A percentile compares a stretch with the other conserved stretches of the same genome.
Evolutionary conservation across 2,797 vertebrate genomes (phyloP).

Genomic region (Pangasius larnaudii): DNA sequence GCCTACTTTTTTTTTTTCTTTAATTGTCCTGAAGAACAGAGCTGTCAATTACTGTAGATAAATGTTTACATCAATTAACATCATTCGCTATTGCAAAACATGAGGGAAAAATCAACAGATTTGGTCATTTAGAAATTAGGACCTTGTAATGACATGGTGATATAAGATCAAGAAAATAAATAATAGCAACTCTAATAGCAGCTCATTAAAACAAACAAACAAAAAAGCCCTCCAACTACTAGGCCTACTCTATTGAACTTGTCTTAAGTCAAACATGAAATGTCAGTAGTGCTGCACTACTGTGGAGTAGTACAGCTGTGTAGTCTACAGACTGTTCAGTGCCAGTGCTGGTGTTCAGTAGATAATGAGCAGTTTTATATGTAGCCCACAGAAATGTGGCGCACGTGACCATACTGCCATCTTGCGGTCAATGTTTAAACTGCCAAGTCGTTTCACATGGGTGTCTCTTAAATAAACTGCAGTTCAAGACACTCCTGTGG

Average conservation of each 20-base stretch:
- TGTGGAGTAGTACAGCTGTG: not conserved
- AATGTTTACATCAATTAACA: not conserved
- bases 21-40: not conserved
- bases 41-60: not conserved
- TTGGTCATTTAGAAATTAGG: not conserved
- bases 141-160: not conserved
- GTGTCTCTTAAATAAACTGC: not conserved
- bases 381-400: not conserved
- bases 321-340: not conserved
- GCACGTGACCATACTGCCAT: conserved; percentile 12
- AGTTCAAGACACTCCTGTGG: no score
- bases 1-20: not conserved
- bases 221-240: not conserved
- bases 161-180: not conserved
- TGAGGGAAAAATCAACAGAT: no score
- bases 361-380: not conserved
- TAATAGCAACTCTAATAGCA: not conserved
- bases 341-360: not conserved
- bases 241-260: not conserved
- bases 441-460: not conserved
- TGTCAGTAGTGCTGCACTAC: not conserved
- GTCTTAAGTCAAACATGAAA: not conserved
- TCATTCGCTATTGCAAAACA: not conserved
- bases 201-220: not conserved
- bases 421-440: not conserved